Conservation (phyloP, 2,888 invertebrate species). For the Drosophila lacicola region DNA sequence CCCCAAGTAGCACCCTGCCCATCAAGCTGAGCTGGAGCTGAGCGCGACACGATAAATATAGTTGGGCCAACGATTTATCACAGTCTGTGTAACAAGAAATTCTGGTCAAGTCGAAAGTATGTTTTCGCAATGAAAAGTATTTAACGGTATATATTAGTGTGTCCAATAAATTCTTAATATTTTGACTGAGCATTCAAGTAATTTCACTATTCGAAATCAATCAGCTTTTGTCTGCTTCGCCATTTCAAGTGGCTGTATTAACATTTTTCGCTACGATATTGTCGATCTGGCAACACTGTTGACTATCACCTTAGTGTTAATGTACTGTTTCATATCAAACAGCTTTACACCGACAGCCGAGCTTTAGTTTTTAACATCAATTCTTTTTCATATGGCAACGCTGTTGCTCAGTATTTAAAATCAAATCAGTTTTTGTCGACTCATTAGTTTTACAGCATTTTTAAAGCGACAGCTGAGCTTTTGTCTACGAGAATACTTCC, state of each 20-base stretch:
- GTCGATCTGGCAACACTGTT: not conserved
- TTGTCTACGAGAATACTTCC: not conserved
- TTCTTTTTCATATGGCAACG: no score
- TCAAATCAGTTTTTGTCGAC: not conserved
- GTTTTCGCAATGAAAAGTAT: not conserved
- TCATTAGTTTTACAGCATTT: no score
- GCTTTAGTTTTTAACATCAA: not conserved
- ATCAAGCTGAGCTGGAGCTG: not conserved
- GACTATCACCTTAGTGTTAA: not conserved
- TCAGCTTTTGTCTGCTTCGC: not conserved
- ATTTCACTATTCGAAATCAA: not conserved
- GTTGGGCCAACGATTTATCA: slow-evolving; percentile 11
- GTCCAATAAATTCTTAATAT: no score
- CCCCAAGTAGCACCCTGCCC: not conserved
- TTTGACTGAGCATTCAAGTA: no score
- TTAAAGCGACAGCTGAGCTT: not conserved
- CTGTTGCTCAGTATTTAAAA: no score
- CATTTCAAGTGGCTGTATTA: no score
- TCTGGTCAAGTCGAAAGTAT: not conserved
- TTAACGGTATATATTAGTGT: no score
- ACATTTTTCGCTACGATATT: not conserved
- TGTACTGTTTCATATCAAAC: not conserved
- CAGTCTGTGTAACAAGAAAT: not conserved
- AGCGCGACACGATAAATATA: slow-evolving; percentile 10
- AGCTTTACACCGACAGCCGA: not conserved